phyloP scores from a whole-genome alignment of 1,140 invertebrate genomes.

The Ectropis grisescens region DNA sequence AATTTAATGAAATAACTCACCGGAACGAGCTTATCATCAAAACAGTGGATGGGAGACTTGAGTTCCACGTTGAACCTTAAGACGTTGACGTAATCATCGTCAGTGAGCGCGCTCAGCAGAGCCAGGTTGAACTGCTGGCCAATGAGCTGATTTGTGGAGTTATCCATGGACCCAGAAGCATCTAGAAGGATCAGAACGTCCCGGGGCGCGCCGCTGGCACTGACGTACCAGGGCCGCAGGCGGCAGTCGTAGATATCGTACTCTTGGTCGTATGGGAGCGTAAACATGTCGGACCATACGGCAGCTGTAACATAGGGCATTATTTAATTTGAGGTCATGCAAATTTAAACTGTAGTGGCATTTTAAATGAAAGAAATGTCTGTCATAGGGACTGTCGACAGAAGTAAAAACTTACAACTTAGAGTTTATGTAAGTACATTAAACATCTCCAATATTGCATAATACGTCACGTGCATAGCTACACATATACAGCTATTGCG shows the following conservation, averaged over 20 bases:
- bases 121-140: slow-evolving; percentile 89
- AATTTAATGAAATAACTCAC: too few species aligned
- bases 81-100: slow-evolving; percentile 95
- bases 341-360: slow-evolving; percentile 5
- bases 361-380: too few species aligned
- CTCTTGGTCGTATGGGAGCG: slow-evolving; percentile 28
- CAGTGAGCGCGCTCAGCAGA: slow-evolving; percentile 91
- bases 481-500: too few species aligned
- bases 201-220: slow-evolving; percentile 91
- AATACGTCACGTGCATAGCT: too few species aligned
- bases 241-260: slow-evolving; percentile 81
- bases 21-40: slow-evolving; percentile 53
- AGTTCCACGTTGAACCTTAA: slow-evolving; percentile 73
- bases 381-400: too few species aligned
- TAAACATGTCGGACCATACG: slow-evolving; percentile 43
- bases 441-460: too few species aligned
- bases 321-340: too few species aligned
- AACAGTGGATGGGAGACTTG: slow-evolving; percentile 42
- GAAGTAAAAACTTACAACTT: too few species aligned
- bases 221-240: slow-evolving; percentile 90
- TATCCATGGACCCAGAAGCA: slow-evolving; percentile 93
- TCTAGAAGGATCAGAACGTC: slow-evolving; percentile 94
- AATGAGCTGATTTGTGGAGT: slow-evolving; percentile 80
- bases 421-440: too few species aligned
- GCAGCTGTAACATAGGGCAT: slow-evolving; percentile 21